These are phyloP conservation scores for Achroia grisella DNA, from an alignment of 1,140 invertebrate genomes.

Conservation along the genomic window DNA sequence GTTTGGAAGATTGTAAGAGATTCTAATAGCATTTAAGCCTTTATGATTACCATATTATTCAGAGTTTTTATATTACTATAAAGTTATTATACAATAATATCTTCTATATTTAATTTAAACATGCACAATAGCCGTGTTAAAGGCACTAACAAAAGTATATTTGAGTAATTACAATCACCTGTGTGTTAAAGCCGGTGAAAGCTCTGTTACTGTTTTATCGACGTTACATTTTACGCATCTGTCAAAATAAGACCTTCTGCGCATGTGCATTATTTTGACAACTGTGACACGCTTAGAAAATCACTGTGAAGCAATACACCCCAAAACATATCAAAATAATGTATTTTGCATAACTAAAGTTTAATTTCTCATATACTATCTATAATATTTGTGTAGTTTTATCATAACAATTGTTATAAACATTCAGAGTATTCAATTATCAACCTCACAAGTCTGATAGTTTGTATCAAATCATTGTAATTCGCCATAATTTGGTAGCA, in stretches of 20 bases:
- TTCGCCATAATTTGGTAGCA: slow-evolving; percentile 36
- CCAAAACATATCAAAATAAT: slow-evolving; percentile 30
- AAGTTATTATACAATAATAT: no score
- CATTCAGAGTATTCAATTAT: no score
- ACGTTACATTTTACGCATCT: slow-evolving; percentile 27
- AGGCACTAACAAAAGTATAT: no score
- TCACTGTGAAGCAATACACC: slow-evolving; percentile 39
- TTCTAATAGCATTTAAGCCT: no score
- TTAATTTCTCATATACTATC: not conserved
- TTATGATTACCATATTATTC: no score
- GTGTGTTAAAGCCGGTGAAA: slow-evolving; percentile 1
- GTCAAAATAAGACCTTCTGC: slow-evolving; percentile 26
- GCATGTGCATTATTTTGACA: slow-evolving; percentile 55
- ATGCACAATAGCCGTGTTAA: no score
- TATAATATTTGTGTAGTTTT: not conserved
- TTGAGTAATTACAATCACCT: slow-evolving; percentile 5
- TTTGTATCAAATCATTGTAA: slow-evolving; percentile 11
- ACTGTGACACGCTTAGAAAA: slow-evolving; percentile 46
- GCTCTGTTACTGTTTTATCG: slow-evolving; percentile 47
- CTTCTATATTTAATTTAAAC: no score
- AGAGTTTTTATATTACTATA: no score
- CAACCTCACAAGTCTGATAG: no score
- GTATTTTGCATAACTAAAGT: not conserved
- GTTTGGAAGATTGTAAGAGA: no score
- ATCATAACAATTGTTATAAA: not conserved